Conservation (phyloP, 2,888 invertebrate species). For the Yponomeuta evonymella region DNA sequence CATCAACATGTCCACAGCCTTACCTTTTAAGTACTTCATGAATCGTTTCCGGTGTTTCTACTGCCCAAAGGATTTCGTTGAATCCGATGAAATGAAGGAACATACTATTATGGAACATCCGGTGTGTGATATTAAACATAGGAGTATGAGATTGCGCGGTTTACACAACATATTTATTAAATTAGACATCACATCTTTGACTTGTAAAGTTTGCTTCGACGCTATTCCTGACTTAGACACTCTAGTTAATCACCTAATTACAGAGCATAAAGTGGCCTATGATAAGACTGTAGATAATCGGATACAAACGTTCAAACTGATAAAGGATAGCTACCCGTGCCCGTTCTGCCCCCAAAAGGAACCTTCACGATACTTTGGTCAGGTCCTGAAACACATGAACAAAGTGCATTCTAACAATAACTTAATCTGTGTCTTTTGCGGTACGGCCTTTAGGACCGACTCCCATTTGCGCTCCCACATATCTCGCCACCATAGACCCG, state of each 20-base stretch:
- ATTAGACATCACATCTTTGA: constrained; percentile 46
- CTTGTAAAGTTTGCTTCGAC: constrained; percentile 47
- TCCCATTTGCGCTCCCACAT: constrained; percentile 51
- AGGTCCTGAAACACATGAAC: constrained; percentile 47
- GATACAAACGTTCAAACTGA: constrained; percentile 43
- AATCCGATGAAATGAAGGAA: constrained; percentile 46
- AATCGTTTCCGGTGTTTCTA: constrained; percentile 59
- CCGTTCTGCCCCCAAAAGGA: constrained; percentile 41
- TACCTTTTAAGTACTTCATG: constrained; percentile 44
- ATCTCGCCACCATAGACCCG: constrained; percentile 38
- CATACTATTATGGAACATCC: constrained; percentile 52
- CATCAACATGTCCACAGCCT: constrained; percentile 35
- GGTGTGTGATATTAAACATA: constrained; percentile 45
- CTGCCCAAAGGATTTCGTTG: constrained; percentile 51
- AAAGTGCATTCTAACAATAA: constrained; percentile 46
- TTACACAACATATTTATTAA: constrained; percentile 52
- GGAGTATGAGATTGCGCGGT: constrained; percentile 48
- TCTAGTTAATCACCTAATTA: constrained; percentile 40
- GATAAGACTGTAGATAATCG: constrained; percentile 37
- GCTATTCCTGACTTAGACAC: constrained; percentile 34
- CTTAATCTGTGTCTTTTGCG: constrained; percentile 51
- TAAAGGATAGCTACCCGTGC: constrained; percentile 47
- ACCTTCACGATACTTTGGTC: constrained; percentile 44
- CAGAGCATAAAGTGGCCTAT: constrained; percentile 40
- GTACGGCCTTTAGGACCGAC: constrained; percentile 45